Percentiles rank a stretch among this genome's conserved stretches.
These are phyloP conservation scores for Pemphigus obesinymphae DNA, from an alignment of 1,140 invertebrate genomes.

Conservation along the genomic window DNA sequence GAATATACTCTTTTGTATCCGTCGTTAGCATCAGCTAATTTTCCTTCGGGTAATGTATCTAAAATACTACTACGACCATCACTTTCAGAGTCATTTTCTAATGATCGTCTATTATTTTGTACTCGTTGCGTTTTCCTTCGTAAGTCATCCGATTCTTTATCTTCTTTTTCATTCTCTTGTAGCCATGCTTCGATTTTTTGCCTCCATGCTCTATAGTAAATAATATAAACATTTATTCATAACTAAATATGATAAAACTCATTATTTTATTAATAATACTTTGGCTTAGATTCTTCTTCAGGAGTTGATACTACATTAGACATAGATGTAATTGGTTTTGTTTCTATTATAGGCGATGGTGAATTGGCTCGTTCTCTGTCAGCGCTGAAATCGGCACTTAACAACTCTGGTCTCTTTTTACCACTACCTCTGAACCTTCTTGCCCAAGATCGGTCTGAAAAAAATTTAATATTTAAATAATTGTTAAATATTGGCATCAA, in stretches of 20 bases:
- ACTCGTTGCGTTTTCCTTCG: conserved; percentile 59
- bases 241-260: not conserved
- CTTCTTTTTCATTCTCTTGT: conserved; percentile 78
- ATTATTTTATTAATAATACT: conserved; percentile 44
- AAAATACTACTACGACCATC: conserved; percentile 52
- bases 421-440: conserved; percentile 66
- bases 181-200: conserved; percentile 89
- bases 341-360: conserved; percentile 60
- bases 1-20: conserved; percentile 63
- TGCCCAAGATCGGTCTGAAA: conserved; percentile 78
- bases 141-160: conserved; percentile 63
- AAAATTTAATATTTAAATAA: not conserved
- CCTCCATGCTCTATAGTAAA: conserved; percentile 65
- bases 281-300: conserved; percentile 55
- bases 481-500: not conserved
- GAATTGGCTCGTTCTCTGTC: conserved; percentile 70
- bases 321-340: conserved; percentile 52
- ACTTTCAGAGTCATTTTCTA: conserved; percentile 55
- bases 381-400: conserved; percentile 64
- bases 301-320: conserved; percentile 52
- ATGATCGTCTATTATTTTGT: conserved; percentile 65
- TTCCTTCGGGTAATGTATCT: conserved; percentile 67
- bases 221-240: not conserved
- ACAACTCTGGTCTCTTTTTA: conserved; percentile 62
- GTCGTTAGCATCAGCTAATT: conserved; percentile 51